Evolutionary conservation across 2,888 invertebrate genomes (phyloP), one percentile per base, ranked within the genome.

Genomic region (Proisotoma minuta): DNA sequence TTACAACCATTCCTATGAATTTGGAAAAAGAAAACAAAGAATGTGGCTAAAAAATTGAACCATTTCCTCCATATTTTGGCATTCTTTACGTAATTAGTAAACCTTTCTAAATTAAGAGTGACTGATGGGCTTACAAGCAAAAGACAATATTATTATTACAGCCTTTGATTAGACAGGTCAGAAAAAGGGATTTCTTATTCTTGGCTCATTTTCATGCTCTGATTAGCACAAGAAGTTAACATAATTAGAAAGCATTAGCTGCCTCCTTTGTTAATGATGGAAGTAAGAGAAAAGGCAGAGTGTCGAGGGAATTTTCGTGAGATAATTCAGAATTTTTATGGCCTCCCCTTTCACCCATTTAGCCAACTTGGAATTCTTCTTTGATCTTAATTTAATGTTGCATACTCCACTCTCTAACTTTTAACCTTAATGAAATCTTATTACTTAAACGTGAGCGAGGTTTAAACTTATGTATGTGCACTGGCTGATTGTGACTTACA

Each of bases 371-470:
- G 43, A 4, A 5, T 5, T n/a, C 15, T 43, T 43, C 43, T 20
- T 43, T 20, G 43, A 4, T n/a, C 5, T n/a, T 18, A 43, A 18
- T 20, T 43, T 43, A 43, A 43, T 43, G 18, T n/a, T n/a, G 10
- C 20, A n/a, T 20, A n/a, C 20, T 43, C 43, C n/a, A n/a, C n/a
- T n/a, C n/a, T n/a, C n/a, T n/a, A n/a, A 4, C 20, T 43, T 43
- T 50, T 50, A 50, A 50, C 50, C 43, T 43, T 56, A 56, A 47
- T 56, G 56, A 56, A 56, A 56, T 47, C 43, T 56, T 27, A 56
- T 56, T 56, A 40, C 20, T 10, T 23, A 56, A 43, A 40, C 56
- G 56, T 56, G 56, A 43, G 23, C 20, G 43, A 40, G 5, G 12
- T 49, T 51, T 27, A 51, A n/a, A n/a, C n/a, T n/a, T n/a, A n/a